A percentile compares a stretch with the other conserved stretches of the same genome.
Evolutionary conservation across 2,797 vertebrate genomes (phyloP).

Genomic region (Pseudochirops corinnae): DNA sequence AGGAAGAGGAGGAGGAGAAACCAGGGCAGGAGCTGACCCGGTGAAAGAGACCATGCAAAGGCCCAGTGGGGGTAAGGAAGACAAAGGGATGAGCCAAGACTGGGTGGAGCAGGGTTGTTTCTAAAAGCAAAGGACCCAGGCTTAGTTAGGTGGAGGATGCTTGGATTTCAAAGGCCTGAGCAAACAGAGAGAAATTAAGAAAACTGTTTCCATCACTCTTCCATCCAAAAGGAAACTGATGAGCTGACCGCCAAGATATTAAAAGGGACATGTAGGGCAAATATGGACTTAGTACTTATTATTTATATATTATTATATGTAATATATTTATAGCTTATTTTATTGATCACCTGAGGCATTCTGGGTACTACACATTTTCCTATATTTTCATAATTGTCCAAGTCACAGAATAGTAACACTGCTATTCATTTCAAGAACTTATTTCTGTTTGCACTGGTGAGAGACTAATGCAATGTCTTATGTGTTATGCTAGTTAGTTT

Average conservation of each 20-base stretch:
- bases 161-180: conserved; percentile 21
- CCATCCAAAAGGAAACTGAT: conserved; percentile 3
- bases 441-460: not conserved
- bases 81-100: not conserved
- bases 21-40: not conserved
- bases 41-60: not conserved
- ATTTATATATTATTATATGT: conserved; percentile 20
- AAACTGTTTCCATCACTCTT: conserved; percentile 2
- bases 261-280: not conserved
- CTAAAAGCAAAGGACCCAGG: conserved; percentile 26
- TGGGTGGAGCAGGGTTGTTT: conserved; percentile 2
- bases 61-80: not conserved
- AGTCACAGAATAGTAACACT: conserved; percentile 51
- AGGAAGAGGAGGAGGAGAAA: not conserved
- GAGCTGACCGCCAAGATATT: not conserved
- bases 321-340: conserved; percentile 28
- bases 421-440: conserved; percentile 39
- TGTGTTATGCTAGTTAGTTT: not conserved
- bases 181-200: conserved; percentile 29
- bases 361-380: conserved; percentile 1
- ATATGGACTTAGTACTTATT: conserved; percentile 37
- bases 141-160: not conserved
- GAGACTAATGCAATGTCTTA: not conserved
- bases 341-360: conserved; percentile 15
- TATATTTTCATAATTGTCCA: conserved; percentile 38